These are phyloP conservation scores for Chloebia gouldiae DNA, from an alignment of 2,113 vertebrate genomes.

Conservation along the genomic window DNA sequence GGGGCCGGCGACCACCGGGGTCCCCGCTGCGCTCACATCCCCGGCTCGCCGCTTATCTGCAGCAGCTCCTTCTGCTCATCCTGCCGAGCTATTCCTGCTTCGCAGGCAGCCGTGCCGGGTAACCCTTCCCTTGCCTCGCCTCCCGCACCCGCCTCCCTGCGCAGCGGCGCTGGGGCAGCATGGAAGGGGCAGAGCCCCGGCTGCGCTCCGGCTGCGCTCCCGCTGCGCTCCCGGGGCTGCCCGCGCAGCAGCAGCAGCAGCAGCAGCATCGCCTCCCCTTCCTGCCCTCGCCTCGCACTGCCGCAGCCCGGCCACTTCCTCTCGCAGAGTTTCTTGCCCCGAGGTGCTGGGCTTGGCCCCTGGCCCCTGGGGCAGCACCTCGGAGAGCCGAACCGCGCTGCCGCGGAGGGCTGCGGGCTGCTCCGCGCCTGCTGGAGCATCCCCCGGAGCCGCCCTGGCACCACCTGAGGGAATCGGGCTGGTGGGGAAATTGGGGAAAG, in stretches of 20 bases:
- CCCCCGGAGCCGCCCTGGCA: background rate
- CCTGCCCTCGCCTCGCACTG: slow-evolving; percentile 69
- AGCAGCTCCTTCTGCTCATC: background rate
- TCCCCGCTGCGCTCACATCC: slow-evolving; percentile 30
- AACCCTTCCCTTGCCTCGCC: slow-evolving; percentile 43
- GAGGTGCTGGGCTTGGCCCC: background rate
- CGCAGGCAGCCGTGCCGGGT: background rate
- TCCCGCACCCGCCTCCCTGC: background rate
- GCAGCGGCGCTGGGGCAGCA: slow-evolving; percentile 2
- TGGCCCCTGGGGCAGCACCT: background rate
- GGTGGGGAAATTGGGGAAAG: background rate
- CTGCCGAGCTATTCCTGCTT: background rate
- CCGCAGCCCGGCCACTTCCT: slow-evolving; percentile 83
- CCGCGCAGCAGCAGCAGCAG: background rate
- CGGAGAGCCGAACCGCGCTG: background rate
- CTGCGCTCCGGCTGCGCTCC: background rate
- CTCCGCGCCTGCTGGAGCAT: background rate
- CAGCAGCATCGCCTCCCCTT: slow-evolving; percentile 68
- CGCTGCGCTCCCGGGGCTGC: slow-evolving; percentile 51
- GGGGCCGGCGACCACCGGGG: background rate
- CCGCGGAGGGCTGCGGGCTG: accelerated
- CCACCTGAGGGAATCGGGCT: background rate
- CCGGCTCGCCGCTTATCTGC: slow-evolving; percentile 28
- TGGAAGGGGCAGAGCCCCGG: background rate
- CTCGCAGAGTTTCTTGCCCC: slow-evolving; percentile 65